These are phyloP conservation scores for Acanthurus leucopareius DNA, from an alignment of 2,797 vertebrate species.

Conservation along the genomic window DNA sequence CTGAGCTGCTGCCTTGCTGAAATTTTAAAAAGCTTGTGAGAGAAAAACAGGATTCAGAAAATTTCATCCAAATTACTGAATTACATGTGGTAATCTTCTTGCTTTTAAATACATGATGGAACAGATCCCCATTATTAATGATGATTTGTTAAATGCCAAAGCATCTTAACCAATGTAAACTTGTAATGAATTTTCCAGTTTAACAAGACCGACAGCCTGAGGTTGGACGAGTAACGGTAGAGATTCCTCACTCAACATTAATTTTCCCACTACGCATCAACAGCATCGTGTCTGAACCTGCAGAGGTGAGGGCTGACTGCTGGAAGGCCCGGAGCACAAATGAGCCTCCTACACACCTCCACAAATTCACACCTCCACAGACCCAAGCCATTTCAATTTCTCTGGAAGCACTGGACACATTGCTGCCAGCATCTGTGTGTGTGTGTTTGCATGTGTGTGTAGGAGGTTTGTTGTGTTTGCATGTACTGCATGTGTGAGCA, in stretches of 20 bases:
- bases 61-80: constrained; percentile 4
- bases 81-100: no score
- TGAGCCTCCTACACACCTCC: constrained; percentile 67
- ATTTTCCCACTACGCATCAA: constrained; percentile 74
- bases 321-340: constrained; percentile 69
- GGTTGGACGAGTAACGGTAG: constrained; percentile 66
- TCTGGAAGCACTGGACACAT: constrained; percentile 29
- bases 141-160: constrained; percentile 15
- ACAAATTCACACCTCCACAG: constrained; percentile 64
- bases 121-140: no score
- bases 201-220: constrained; percentile 63
- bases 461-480: constrained; percentile 52
- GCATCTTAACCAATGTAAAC: constrained; percentile 37
- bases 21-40: constrained; percentile 16
- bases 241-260: constrained; percentile 51
- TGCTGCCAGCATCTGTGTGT: constrained; percentile 16
- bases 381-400: constrained; percentile 44
- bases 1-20: neutral
- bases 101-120: no score
- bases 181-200: constrained; percentile 60
- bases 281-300: constrained; percentile 75
- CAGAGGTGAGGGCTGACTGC: constrained; percentile 61
- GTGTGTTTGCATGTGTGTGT: constrained; percentile 34
- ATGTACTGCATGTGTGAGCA: constrained; percentile 13
- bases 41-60: neutral